Conservation (phyloP, 2,888 invertebrate species). For the Plagodis pulveraria region DNA sequence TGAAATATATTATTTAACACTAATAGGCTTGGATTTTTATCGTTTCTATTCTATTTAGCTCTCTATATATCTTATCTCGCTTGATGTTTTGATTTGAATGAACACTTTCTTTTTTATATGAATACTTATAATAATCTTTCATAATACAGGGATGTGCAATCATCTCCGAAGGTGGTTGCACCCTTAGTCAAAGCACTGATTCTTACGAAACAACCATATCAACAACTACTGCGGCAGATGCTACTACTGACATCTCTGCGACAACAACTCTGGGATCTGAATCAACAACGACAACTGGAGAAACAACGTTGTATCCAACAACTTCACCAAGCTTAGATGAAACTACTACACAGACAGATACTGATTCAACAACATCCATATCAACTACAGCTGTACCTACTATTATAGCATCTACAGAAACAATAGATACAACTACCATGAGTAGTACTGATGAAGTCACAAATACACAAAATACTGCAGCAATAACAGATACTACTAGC, state of each 20-base stretch:
- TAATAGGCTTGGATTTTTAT: too few species aligned
- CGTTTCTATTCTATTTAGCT: too few species aligned
- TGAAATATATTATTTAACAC: too few species aligned
- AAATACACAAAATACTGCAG: background rate
- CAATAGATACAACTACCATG: background rate
- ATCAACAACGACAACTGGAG: background rate
- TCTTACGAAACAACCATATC: background rate
- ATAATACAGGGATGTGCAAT: background rate
- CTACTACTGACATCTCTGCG: constrained; percentile 8
- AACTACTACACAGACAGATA: background rate
- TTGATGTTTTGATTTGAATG: too few species aligned
- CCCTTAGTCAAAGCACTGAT: background rate
- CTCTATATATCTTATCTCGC: too few species aligned
- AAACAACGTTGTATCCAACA: background rate
- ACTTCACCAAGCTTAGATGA: background rate
- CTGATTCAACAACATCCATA: too few species aligned
- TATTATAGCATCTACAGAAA: background rate
- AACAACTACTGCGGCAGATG: background rate
- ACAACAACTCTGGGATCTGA: background rate
- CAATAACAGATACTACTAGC: constrained; percentile 3
- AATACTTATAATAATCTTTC: background rate
- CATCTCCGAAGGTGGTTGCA: background rate
- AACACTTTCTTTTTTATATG: background rate
- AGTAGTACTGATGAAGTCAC: background rate
- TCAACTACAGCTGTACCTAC: background rate